Base-by-base conservation (phyloP, 2,888 invertebrate species). In the Cataglyphis livida region DNA sequence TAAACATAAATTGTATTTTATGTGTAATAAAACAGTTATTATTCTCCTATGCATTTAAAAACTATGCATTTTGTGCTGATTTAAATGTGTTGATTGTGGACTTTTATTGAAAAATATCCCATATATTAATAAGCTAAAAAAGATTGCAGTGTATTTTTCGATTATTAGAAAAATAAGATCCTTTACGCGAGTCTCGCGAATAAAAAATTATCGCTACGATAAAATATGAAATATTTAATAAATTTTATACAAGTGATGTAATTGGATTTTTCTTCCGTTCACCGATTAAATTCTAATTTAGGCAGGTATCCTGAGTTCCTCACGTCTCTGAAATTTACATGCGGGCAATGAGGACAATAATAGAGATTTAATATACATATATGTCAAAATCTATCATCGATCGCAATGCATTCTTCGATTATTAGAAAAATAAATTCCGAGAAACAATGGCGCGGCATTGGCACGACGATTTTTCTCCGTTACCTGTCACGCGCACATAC, bases 321-420 rank as follows among this genome's bases (percentile, higher is more conserved):
- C 61, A 28, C 48, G 65, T 0, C 21, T 15, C 7, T 51, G 51
- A 66, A 66, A 66, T 66, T 65, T 25, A n/a, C 25, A 38, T 32
- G n/a, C 21, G 3, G 18, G 25, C 25, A 25, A 25, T 25, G 32
- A 51, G 48, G 65, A 75, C 35, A 38, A 51, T 48, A 18, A 12
- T 21, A 28, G 12, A 25, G 28, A 21, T 15, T 35, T 81, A 76
- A 81, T 81, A 64, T 51, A 81, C 64, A 81, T 51, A 81, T 76
- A 81, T 62, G 41, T 81, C 61, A 48, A 78, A 41, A 62, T 41
- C 18, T 35, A 48, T 54, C 21, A 75, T 81, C 75, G 51, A 62
- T 76, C 32, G 32, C 32, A 6, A 5, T 32, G 5, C 32, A 32
- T 32, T 5, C 32, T 32, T 32, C 32, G 32, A 32, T 32, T 32